Evolutionary conservation across 1,140 invertebrate species (phyloP).

Genomic region (Branchinecta lynchi): DNA sequence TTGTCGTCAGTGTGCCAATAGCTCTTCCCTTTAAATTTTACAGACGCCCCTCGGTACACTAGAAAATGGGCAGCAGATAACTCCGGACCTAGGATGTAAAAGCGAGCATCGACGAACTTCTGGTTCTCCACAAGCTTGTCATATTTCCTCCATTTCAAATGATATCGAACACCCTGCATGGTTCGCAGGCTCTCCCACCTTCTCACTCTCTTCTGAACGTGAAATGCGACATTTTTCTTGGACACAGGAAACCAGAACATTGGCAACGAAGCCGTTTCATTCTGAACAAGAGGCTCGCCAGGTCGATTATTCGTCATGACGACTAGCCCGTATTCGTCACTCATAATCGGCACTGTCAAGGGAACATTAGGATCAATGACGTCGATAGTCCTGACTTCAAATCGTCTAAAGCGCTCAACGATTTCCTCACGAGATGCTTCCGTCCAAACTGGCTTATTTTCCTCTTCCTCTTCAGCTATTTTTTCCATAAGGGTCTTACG

Average conservation of each 20-base stretch:
- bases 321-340: not conserved
- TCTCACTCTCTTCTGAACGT: not conserved
- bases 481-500: not conserved
- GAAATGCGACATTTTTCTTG: not conserved
- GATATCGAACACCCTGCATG: not conserved
- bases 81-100: conserved; percentile 42
- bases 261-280: not conserved
- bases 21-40: conserved; percentile 43
- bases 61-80: conserved; percentile 58
- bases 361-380: not conserved
- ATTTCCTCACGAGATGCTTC: not conserved
- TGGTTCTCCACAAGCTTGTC: not conserved
- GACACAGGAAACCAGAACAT: not conserved
- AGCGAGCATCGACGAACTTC: conserved; percentile 22
- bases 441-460: not conserved
- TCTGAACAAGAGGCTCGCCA: not conserved
- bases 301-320: not conserved
- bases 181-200: not conserved
- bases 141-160: not conserved
- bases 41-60: conserved; percentile 43
- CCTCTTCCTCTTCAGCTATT: not conserved
- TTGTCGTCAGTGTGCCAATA: conserved; percentile 33
- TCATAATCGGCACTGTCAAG: not conserved
- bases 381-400: not conserved
- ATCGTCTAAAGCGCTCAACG: not conserved